Evolutionary conservation across 2,797 vertebrate genomes (phyloP).

Genomic region (Tokudaia muenninki): DNA sequence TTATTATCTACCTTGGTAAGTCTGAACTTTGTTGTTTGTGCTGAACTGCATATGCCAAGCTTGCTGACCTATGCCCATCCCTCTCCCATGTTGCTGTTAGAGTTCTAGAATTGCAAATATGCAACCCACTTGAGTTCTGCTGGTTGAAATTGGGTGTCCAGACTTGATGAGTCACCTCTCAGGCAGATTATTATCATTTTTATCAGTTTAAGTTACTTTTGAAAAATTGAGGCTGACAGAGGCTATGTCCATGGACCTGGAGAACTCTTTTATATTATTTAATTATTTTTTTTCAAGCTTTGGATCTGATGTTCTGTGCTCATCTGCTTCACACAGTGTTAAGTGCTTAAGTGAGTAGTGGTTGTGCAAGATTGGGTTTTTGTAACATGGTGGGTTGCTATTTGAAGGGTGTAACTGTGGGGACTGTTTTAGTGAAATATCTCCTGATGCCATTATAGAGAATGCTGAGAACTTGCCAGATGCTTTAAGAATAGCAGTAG

Average conservation of each 20-base stretch:
- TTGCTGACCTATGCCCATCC: no score
- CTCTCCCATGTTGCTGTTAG: no score
- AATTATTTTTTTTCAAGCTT: neutral
- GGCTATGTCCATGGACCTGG: neutral
- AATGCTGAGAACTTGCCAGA: neutral
- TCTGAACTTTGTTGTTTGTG: neutral
- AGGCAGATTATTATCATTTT: conserved; percentile 3
- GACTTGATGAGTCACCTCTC: neutral
- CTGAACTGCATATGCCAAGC: neutral
- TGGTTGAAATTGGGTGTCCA: neutral
- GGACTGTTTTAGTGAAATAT: neutral
- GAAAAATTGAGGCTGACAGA: neutral
- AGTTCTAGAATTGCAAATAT: neutral
- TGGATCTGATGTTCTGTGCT: neutral
- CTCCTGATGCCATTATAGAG: neutral
- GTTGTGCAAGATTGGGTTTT: neutral
- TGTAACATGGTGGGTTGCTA: neutral
- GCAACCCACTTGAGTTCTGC: neutral
- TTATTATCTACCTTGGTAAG: no score
- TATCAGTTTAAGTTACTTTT: neutral
- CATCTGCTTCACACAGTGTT: neutral
- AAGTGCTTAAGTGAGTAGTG: neutral
- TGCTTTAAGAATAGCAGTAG: neutral
- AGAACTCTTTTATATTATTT: neutral
- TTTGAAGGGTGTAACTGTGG: neutral